Evolutionary conservation across 2,888 invertebrate genomes (phyloP).

Genomic region (Spilarctia lutea): DNA sequence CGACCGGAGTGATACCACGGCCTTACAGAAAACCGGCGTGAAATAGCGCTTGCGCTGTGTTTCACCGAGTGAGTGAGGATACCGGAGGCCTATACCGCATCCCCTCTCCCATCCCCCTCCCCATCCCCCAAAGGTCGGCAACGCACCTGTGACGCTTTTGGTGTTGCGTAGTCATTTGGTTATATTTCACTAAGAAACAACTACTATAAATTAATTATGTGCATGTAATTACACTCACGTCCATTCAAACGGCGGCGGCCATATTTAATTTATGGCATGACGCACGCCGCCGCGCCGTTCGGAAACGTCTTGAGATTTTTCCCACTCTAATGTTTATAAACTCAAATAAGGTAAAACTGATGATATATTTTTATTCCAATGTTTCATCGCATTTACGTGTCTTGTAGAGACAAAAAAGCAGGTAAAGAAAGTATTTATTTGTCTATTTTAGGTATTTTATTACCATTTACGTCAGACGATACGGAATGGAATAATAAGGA

Average conservation of each 20-base stretch:
- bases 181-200: not conserved
- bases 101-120: too few relatives aligned
- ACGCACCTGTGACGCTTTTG: too few relatives aligned
- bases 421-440: not conserved
- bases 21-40: too few relatives aligned
- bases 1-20: too few relatives aligned
- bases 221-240: not conserved
- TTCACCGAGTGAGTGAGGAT: too few relatives aligned
- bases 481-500: too few relatives aligned
- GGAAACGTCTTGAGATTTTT: not conserved
- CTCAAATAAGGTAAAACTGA: not conserved
- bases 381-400: not conserved
- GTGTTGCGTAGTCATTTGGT: too few relatives aligned
- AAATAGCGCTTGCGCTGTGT: too few relatives aligned
- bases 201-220: not conserved
- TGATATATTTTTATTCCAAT: not conserved
- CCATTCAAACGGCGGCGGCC: not conserved
- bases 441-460: not conserved
- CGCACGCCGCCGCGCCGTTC: not conserved
- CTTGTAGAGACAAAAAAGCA: not conserved
- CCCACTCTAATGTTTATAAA: not conserved
- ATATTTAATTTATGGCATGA: not conserved
- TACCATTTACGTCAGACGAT: too few relatives aligned
- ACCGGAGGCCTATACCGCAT: too few relatives aligned
- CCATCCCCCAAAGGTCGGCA: too few relatives aligned